Percentiles rank a stretch among this genome's conserved stretches.
phyloP scores from a whole-genome alignment of 1,140 invertebrate species.

The Agrypnia vestita region DNA sequence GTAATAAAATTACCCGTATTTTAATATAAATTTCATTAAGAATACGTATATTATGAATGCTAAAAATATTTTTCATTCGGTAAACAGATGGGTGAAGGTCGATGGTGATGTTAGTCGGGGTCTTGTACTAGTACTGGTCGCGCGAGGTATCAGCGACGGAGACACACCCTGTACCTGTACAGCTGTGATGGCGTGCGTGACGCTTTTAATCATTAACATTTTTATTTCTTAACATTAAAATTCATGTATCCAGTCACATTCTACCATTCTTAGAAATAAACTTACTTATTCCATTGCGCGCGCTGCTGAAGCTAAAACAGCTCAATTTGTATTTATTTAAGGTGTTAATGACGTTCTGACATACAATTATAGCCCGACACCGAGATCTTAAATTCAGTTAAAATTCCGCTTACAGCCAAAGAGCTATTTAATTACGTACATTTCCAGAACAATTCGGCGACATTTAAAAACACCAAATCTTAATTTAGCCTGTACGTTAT shows the following conservation, averaged over 20 bases:
- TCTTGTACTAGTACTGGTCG: no score
- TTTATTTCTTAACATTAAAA: slow-evolving; percentile 45
- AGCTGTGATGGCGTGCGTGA: slow-evolving; percentile 21
- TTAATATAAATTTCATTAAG: no score
- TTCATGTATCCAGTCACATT: slow-evolving; percentile 44
- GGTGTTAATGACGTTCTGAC: slow-evolving; percentile 29
- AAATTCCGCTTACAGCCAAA: slow-evolving; percentile 15
- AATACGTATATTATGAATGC: no score
- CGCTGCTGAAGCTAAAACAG: slow-evolving; percentile 1
- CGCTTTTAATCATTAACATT: slow-evolving; percentile 29
- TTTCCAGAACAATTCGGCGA: not conserved
- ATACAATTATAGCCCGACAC: slow-evolving; percentile 22
- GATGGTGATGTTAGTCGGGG: no score
- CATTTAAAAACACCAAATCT: no score
- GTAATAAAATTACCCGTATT: no score
- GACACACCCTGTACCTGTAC: slow-evolving; percentile 24
- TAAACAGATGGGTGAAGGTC: no score
- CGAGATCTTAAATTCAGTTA: slow-evolving; percentile 16
- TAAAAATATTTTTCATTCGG: no score
- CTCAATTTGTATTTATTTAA: slow-evolving; percentile 40
- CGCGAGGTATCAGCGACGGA: not conserved
- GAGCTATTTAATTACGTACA: slow-evolving; percentile 21
- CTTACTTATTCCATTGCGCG: slow-evolving; percentile 37
- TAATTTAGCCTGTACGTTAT: no score
- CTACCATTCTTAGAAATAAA: slow-evolving; percentile 37